Conservation (phyloP, 2,113 vertebrate genomes). For the Acrocephalus arundinaceus region DNA sequence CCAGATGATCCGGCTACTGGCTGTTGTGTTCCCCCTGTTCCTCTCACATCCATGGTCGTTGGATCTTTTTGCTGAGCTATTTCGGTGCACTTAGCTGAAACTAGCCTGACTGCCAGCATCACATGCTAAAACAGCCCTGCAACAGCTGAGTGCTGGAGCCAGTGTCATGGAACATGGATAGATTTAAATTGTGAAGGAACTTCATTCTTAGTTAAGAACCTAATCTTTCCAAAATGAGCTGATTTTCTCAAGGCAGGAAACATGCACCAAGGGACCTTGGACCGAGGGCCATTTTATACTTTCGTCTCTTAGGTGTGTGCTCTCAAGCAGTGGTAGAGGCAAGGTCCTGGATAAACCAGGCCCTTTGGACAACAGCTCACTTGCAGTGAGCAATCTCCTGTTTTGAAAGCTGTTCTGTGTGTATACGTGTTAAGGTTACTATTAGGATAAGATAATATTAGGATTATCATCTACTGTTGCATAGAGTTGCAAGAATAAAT, state of each 20-base stretch:
- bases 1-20: neutral
- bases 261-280: neutral
- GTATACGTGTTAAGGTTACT: neutral
- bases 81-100: neutral
- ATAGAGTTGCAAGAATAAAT: neutral
- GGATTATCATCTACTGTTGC: neutral
- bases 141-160: neutral
- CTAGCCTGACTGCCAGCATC: neutral
- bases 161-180: neutral
- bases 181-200: neutral
- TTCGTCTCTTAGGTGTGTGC: neutral
- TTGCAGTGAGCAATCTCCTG: neutral
- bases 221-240: neutral
- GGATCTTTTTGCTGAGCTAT: constrained; percentile 3
- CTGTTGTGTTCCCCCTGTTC: neutral
- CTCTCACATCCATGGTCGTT: neutral
- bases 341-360: neutral
- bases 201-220: neutral
- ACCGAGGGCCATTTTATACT: neutral
- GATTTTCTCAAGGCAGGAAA: neutral
- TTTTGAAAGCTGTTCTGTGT: neutral
- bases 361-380: neutral
- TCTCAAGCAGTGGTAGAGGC: neutral
- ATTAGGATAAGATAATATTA: neutral
- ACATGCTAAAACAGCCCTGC: neutral